Evolutionary conservation across 2,797 vertebrate species (phyloP).

Genomic region (Nannoperca australis): DNA sequence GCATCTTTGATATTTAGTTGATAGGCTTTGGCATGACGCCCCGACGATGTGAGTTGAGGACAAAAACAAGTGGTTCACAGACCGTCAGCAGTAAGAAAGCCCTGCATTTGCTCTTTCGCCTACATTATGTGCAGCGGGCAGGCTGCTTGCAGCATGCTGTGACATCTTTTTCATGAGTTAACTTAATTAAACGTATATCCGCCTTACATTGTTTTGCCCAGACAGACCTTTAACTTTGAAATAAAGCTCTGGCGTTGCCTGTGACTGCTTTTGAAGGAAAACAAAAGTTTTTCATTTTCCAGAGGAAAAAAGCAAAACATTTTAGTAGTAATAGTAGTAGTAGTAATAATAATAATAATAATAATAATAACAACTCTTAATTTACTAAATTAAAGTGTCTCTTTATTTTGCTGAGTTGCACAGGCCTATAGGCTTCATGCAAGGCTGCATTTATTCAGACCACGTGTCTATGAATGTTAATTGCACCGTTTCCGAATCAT

Average conservation of each 20-base stretch:
- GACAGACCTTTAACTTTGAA: constrained; percentile 65
- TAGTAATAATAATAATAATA: constrained; percentile 24
- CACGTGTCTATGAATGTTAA: constrained; percentile 82
- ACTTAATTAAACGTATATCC: constrained; percentile 87
- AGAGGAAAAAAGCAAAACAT: not conserved
- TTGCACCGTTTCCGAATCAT: constrained; percentile 84
- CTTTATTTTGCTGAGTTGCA: constrained; percentile 20
- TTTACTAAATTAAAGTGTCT: constrained; percentile 47
- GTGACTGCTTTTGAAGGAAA: not conserved
- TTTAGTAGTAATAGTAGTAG: not conserved
- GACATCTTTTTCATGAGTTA: constrained; percentile 84
- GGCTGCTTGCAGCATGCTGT: constrained; percentile 79
- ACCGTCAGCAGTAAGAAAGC: constrained; percentile 73
- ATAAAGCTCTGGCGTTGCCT: constrained; percentile 35
- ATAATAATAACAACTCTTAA: constrained; percentile 16
- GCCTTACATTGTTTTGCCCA: constrained; percentile 73
- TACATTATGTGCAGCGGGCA: constrained; percentile 74
- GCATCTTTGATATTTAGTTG: constrained; percentile 91
- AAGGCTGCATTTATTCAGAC: constrained; percentile 76
- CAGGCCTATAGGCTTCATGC: constrained; percentile 46
- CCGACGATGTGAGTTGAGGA: constrained; percentile 79
- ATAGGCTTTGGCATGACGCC: constrained; percentile 88
- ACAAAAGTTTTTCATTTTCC: constrained; percentile 7
- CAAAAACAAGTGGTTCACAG: constrained; percentile 76
- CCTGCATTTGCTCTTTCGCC: constrained; percentile 67